Base-by-base conservation (phyloP, 92 coral and sea anemone genomes). In the Zoanthus gigantus region DNA sequence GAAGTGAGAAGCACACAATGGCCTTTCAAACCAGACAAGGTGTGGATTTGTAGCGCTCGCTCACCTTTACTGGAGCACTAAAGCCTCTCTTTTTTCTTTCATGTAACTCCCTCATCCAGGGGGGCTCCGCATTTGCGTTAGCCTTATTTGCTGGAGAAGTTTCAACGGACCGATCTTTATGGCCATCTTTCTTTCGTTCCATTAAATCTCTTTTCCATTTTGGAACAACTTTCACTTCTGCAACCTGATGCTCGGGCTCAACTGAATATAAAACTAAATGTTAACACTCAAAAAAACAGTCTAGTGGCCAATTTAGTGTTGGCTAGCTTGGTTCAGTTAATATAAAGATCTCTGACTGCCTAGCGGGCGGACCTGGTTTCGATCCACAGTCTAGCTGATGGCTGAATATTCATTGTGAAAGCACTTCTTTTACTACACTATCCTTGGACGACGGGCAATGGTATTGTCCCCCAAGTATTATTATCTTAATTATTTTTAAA, bases 41-140 rank as follows among this genome's bases (percentile, higher is more conserved):
- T 0, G 56, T 50, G 0, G 5, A 50, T 7, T 0, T 50, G 56
- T 50, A 37, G 42, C 42, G 4, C 4, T 14, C 17, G 17, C 79
- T 37, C 13, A 83, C 88, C 88, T 72, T 53, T 29, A 34, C 71
- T 71, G 71, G 52, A 23, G 80, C 23, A 34, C 29, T 17, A 9
- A 16, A 32, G 50, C 83, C 58, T 29, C 87, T 86, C 61, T 84
- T 91, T 46, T 82, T 95, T 74, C 90, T 89, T 54, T 91, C 94
- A 23, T 90, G 83, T 10, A 91, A 53, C 78, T 93, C 98, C 53
- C 78, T 94, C 92, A 89, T 83, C 98, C 98, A 94, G 44, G 37
- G 87, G 5, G 96, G 94, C 48, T 89, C 90, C 66, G 42, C 88
- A 10, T 88, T 91, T 10, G 90, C 74, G 14, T 88, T 91, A 6